Base-by-base conservation (phyloP, 2,113 vertebrate species). In the Mobula hypostoma region DNA sequence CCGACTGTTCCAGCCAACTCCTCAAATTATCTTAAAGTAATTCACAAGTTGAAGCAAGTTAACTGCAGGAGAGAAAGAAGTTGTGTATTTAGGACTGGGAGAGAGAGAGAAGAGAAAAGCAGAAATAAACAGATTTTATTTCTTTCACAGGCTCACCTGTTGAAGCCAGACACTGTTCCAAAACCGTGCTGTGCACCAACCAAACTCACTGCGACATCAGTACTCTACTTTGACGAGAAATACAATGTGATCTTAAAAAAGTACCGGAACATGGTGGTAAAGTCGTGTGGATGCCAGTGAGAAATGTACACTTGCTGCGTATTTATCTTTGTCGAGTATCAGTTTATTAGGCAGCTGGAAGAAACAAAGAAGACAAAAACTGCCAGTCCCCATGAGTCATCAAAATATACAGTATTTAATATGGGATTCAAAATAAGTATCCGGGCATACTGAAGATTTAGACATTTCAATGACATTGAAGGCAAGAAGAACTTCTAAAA, bases 231-330 rank as follows among this genome's bases (percentile, higher is more conserved):
- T 0, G 98, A 99, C 94, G 98, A 98, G 97, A 99, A 98, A 97
- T 99, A 99, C 97, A 99, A 99, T 2, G 98, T 99, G 82, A 99
- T 99, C 96, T 97, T 99, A 66, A 99, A 98, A 94, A 99, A 99
- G 94, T 98, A 99, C 66, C 97, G 98, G 5, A 99, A 99, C 96
- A 99, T 99, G 98, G 98, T 99, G 96, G 98, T 99, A n/a, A 99
- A 98, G 95, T 98, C 97, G 0, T 99, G 98, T 0, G 98, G 98
- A 36, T 99, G 98, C 95, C 97, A 98, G 96, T 99, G 96, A 96
- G 27, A 74, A 14, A 1, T 74, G 11, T 74, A 68, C 8, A 74
- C 2, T 7, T 56, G 21, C 74, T 68, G 36, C 48, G 66, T 32
- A 36, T 21, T 24, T 70, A 29, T 21, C 61, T 68, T 72, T 91